Evolutionary conservation across 2,113 vertebrate species (phyloP).

Genomic region (Noturus placidus): DNA sequence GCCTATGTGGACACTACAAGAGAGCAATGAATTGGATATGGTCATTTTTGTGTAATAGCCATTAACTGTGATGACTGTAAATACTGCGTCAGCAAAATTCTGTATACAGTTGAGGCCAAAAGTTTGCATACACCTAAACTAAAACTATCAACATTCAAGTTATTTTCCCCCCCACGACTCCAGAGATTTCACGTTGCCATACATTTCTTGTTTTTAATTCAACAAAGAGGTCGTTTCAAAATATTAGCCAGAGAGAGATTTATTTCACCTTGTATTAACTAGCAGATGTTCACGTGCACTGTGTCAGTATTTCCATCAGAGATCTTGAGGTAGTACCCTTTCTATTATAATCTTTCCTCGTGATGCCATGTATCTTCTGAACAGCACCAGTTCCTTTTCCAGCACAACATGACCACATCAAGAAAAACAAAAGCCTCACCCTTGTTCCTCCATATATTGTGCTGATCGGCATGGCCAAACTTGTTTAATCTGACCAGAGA

Average conservation of each 20-base stretch:
- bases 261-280: neutral
- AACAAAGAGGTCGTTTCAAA: neutral
- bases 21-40: neutral
- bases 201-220: neutral
- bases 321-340: neutral
- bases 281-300: neutral
- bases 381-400: neutral
- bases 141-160: neutral
- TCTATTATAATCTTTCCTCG: neutral
- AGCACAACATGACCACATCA: neutral
- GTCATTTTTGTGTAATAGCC: neutral
- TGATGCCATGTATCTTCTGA: neutral
- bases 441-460: neutral
- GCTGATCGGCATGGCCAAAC: neutral
- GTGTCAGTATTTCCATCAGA: neutral
- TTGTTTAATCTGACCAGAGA: neutral
- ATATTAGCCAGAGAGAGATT: neutral
- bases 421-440: too few species aligned
- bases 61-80: neutral
- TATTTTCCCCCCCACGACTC: neutral
- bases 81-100: neutral
- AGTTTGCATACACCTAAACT: neutral
- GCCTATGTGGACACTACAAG: constrained; percentile 87
- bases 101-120: neutral
- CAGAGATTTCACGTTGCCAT: neutral